Base-by-base conservation (phyloP, 2,888 invertebrate genomes). In the Napeogenes sylphis region DNA sequence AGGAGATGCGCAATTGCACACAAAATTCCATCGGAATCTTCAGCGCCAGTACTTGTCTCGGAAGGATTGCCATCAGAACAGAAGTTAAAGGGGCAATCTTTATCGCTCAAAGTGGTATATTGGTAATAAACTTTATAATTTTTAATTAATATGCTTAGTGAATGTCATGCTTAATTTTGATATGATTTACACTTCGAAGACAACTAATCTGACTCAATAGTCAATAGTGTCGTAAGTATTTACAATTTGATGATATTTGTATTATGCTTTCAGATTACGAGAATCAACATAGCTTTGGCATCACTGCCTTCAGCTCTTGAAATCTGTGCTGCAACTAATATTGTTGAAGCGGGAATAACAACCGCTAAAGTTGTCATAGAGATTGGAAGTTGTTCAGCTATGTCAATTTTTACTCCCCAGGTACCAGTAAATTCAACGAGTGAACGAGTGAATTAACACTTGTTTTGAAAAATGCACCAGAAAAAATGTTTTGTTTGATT, bases 301-400 rank as follows among this genome's bases (percentile, higher is more conserved):
- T 77, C 81, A 0, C 68, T 90, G 14, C 87, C 89, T 13, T 81
- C 84, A 0, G 70, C 84, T 2, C 70, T 90, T 2, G 83, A 90
- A 68, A 71, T 88, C 2, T 90, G 90, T 68, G 85, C 87, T 2
- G 87, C 83, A 0, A 71, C 70, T 4, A 76, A 77, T 3, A 70
- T 90, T 0, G 75, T 88, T 5, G 79, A 83, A 62, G 81, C 85
- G 2, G 84, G 87, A 4, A 57, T 85, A 10, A 73, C 75, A 10
- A 81, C 84, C 0, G 81, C 81, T n/a, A 82, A 73, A 62, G 76
- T 88, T n/a, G 68, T 88, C 21, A 73, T 84, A 68, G 82, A 84
- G 14, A 76, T 88, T 21, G 84, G 86, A 13, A 74, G 76, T 21
- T 90, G 90, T 65, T 83, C 87, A 0, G 82, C 80, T 6, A 71